A percentile compares a stretch with the other conserved stretches of the same genome.
These are phyloP conservation scores for Donacobius atricapilla DNA, from an alignment of 2,113 vertebrate genomes.

Conservation along the genomic window DNA sequence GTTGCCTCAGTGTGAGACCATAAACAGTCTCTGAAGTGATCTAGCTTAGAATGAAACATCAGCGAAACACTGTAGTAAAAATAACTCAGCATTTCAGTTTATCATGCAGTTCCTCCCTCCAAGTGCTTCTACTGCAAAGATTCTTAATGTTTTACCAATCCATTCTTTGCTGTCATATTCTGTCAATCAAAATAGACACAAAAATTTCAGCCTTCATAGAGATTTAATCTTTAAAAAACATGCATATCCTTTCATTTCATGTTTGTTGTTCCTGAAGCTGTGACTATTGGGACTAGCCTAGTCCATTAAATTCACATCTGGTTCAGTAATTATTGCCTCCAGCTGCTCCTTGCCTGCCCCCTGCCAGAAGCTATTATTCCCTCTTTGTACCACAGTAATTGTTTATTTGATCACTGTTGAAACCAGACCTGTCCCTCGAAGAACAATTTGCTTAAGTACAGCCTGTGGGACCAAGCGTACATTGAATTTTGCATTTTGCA, in stretches of 20 bases:
- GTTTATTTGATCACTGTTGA: slow-evolving; percentile 36
- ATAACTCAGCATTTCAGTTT: background rate
- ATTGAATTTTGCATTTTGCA: background rate
- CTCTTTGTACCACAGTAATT: slow-evolving; percentile 7
- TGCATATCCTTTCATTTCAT: background rate
- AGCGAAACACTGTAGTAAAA: background rate
- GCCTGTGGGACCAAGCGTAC: background rate
- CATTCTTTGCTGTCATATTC: background rate
- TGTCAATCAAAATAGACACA: background rate
- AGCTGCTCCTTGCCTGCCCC: slow-evolving; percentile 38
- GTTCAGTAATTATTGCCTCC: slow-evolving; percentile 42
- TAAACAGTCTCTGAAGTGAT: background rate
- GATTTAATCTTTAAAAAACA: background rate
- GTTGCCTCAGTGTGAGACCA: background rate
- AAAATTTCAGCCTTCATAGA: background rate
- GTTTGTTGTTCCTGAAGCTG: background rate
- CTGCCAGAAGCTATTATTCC: slow-evolving; percentile 41
- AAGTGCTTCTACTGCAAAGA: background rate
- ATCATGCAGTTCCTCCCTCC: background rate
- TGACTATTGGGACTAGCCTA: background rate
- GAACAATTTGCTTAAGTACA: slow-evolving; percentile 19
- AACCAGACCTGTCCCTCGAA: background rate
- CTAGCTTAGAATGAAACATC: background rate
- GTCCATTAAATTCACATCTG: slow-evolving; percentile 18
- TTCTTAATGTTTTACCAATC: background rate